phyloP scores from a whole-genome alignment of 2,113 vertebrate species.

The Melanostigma gelatinosum region DNA sequence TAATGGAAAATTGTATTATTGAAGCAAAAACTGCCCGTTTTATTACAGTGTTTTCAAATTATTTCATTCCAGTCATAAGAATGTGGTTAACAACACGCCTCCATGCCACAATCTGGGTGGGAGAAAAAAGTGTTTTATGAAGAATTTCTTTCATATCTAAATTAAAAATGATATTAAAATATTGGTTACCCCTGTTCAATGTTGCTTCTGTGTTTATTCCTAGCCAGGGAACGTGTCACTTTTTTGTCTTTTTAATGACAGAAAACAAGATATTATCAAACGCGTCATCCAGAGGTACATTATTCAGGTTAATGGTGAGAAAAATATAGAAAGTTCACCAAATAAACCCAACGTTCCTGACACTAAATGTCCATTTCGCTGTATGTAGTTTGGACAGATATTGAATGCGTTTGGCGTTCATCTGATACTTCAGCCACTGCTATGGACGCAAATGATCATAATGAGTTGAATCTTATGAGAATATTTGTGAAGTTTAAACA shows the following conservation, averaged over 20 bases:
- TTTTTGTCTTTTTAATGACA: not conserved
- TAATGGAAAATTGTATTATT: conserved; percentile 61
- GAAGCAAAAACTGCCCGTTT: conserved; percentile 57
- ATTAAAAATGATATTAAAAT: conserved; percentile 68
- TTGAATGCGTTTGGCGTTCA: too few species aligned
- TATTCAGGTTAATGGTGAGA: too few species aligned
- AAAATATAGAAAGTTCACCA: too few species aligned
- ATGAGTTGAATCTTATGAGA: too few species aligned
- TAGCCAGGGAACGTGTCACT: not conserved
- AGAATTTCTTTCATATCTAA: conserved; percentile 55
- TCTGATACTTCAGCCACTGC: too few species aligned
- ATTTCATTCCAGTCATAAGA: conserved; percentile 38
- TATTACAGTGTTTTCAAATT: conserved; percentile 71
- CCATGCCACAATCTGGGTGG: conserved; percentile 37
- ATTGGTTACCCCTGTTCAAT: conserved; percentile 52
- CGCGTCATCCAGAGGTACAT: not conserved
- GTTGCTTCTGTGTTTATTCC: conserved; percentile 35
- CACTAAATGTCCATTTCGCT: too few species aligned
- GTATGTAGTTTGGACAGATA: too few species aligned
- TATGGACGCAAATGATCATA: too few species aligned
- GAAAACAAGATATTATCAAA: not conserved
- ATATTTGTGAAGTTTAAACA: too few species aligned
- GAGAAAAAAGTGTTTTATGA: conserved; percentile 43
- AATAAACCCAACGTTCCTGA: too few species aligned
- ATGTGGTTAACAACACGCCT: conserved; percentile 2